A percentile compares a stretch with the other conserved stretches of the same genome.
These are phyloP conservation scores for Paradoxurus hermaphroditus DNA, from an alignment of 2,113 vertebrate species.

Conservation along the genomic window DNA sequence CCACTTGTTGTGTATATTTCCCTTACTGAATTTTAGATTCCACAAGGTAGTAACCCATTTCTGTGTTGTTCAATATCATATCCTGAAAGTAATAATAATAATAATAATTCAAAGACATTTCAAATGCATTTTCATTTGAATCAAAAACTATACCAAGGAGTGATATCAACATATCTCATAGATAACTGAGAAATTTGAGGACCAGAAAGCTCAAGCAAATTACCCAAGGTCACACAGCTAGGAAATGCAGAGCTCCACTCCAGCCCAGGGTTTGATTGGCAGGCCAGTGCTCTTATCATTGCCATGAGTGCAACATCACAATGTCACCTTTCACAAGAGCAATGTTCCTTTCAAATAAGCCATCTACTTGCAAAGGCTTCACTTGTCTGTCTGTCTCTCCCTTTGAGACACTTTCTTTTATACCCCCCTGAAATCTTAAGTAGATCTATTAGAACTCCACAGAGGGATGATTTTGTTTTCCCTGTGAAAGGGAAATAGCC, in stretches of 20 bases:
- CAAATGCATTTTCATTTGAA: neutral
- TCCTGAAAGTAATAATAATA: neutral
- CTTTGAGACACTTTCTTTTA: neutral
- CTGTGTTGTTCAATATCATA: neutral
- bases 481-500: neutral
- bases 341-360: neutral
- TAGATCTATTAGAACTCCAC: neutral
- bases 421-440: neutral
- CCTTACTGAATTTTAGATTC: neutral
- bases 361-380: neutral
- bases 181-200: neutral
- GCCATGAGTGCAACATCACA: neutral
- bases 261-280: neutral
- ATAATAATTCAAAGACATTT: neutral
- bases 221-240: neutral
- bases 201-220: neutral
- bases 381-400: neutral
- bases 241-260: neutral
- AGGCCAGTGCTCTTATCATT: neutral
- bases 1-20: neutral
- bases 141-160: neutral
- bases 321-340: neutral
- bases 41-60: neutral
- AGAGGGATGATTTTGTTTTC: conserved; percentile 54
- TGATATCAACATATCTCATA: neutral